Percentiles rank a stretch among this genome's conserved stretches.
Conservation (phyloP, 2,797 vertebrate genomes). For the Pteronotus mesoamericanus region DNA sequence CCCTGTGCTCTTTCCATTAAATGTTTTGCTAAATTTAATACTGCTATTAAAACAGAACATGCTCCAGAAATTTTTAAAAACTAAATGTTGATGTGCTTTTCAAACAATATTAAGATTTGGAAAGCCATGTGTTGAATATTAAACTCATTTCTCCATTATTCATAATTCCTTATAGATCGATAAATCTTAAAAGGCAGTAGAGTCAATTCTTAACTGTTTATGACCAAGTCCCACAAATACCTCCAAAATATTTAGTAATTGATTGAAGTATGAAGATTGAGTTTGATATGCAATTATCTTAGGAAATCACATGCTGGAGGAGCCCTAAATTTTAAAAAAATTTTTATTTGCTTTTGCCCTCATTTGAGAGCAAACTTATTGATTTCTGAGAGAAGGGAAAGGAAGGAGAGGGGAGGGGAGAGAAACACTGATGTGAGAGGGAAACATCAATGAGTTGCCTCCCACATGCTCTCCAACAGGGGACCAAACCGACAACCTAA, state of each 20-base stretch:
- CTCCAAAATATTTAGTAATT: neutral
- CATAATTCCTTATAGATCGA: neutral
- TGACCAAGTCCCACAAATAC: neutral
- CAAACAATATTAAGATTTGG: slow-evolving; percentile 29
- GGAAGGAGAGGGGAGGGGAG: neutral
- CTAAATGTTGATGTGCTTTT: neutral
- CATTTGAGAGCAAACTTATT: neutral
- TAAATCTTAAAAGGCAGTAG: neutral
- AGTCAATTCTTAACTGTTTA: neutral
- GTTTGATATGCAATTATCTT: neutral
- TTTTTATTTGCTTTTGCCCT: neutral
- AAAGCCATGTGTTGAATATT: slow-evolving; percentile 16
- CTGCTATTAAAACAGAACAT: slow-evolving; percentile 43
- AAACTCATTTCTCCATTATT: slow-evolving; percentile 11
- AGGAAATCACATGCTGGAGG: neutral
- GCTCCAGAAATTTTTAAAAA: slow-evolving; percentile 15
- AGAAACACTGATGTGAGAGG: too few relatives aligned
- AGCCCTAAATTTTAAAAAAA: neutral
- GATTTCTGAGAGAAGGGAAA: neutral
- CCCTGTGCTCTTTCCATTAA: slow-evolving; percentile 22
- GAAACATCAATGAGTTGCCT: neutral
- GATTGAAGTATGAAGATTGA: neutral
- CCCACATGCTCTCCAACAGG: neutral
- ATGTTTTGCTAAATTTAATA: slow-evolving; percentile 50
- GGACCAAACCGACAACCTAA: neutral